Percentiles rank a stretch among this genome's conserved stretches.
Evolutionary conservation across 1,140 invertebrate genomes (phyloP).

Genomic region (Formica exsecta): DNA sequence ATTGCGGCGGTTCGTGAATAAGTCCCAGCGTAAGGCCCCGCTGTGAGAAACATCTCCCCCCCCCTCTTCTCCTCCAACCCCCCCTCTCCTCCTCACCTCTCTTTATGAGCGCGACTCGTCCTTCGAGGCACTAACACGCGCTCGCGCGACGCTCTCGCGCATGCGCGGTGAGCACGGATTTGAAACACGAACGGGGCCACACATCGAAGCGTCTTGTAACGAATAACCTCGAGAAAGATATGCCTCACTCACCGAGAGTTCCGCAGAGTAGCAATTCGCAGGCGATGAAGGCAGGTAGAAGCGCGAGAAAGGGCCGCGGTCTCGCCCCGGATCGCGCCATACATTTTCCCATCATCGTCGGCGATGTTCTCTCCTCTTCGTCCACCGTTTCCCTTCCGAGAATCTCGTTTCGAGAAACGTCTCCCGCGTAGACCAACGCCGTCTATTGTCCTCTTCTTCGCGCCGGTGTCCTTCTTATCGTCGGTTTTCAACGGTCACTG

Average conservation of each 20-base stretch:
- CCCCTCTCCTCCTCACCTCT: not conserved
- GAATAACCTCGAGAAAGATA: constrained; percentile 61
- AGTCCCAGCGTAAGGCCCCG: constrained; percentile 59
- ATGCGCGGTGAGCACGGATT: constrained; percentile 55
- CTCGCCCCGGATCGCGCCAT: constrained; percentile 68
- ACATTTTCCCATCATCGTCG: constrained; percentile 35
- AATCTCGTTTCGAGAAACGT: too few relatives aligned
- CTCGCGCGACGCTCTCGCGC: constrained; percentile 37
- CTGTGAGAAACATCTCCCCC: not conserved
- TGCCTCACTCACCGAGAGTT: constrained; percentile 76
- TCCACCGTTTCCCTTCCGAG: not conserved
- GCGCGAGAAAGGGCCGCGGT: constrained; percentile 46
- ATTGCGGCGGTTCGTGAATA: not conserved
- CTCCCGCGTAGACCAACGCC: constrained; percentile 4
- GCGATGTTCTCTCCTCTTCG: not conserved
- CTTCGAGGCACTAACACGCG: constrained; percentile 25
- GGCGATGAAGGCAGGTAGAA: constrained; percentile 29
- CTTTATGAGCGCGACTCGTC: not conserved
- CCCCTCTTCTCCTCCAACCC: too few relatives aligned
- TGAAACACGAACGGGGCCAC: constrained; percentile 21
- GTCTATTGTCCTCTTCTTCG: constrained; percentile 16
- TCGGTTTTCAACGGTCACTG: constrained; percentile 40
- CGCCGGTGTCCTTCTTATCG: not conserved
- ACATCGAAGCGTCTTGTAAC: constrained; percentile 9
- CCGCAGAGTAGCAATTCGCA: constrained; percentile 63